phyloP scores from a whole-genome alignment of 2,888 invertebrate genomes.

The Disparrhopalites patrizii region DNA sequence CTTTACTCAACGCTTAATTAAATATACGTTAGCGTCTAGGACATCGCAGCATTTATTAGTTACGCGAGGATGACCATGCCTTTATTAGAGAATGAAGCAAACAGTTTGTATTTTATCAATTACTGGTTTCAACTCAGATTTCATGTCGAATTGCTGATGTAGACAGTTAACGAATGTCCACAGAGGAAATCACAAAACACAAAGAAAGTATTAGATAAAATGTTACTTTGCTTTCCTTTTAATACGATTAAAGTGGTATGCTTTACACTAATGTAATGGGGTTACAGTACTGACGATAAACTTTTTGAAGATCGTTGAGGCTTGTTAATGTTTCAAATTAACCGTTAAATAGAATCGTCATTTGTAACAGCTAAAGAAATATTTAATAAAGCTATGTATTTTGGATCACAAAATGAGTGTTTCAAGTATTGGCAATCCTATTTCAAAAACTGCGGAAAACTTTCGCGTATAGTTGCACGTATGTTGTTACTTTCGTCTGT shows the following conservation, averaged over 20 bases:
- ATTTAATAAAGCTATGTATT: conserved; percentile 12
- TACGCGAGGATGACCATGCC: neutral
- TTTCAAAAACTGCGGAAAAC: conserved; percentile 13
- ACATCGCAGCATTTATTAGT: conserved; percentile 9
- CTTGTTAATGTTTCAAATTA: conserved; percentile 2
- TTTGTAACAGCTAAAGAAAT: neutral
- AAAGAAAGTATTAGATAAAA: neutral
- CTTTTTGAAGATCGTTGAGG: conserved; percentile 7
- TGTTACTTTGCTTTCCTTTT: conserved; percentile 10
- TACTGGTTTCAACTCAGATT: neutral
- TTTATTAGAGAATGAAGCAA: neutral
- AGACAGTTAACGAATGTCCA: too few species aligned
- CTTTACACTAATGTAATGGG: neutral
- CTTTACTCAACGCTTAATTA: conserved; percentile 9
- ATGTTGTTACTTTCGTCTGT: conserved; percentile 58
- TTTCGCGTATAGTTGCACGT: conserved; percentile 46
- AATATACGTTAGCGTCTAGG: neutral
- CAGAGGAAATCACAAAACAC: neutral
- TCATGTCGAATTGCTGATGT: too few species aligned
- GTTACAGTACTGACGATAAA: conserved; percentile 13
- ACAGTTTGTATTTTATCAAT: conserved; percentile 5
- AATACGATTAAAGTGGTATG: neutral
- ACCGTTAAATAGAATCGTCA: neutral
- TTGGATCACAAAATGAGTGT: neutral
- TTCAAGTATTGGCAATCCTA: neutral